Percentiles rank a stretch among this genome's conserved stretches.
Evolutionary conservation across 2,888 invertebrate species (phyloP).

Genomic region (Lottia scabra): DNA sequence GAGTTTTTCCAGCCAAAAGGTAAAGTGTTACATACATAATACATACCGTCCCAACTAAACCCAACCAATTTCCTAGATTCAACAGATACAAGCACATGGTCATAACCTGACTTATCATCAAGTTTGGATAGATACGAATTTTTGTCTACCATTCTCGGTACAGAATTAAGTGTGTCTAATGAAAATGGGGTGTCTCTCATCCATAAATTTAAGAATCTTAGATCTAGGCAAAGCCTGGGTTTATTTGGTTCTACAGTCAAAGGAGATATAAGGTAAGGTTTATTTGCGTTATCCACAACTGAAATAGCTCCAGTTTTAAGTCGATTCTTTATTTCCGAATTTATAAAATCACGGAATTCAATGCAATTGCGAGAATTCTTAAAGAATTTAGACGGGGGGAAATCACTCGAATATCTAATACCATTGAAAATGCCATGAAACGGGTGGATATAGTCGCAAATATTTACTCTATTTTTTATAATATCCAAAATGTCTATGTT

Average conservation of each 20-base stretch:
- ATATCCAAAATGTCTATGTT: not conserved
- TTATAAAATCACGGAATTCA: conserved; percentile 14
- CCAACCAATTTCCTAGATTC: conserved; percentile 22
- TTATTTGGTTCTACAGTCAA: conserved; percentile 28
- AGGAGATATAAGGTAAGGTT: conserved; percentile 21
- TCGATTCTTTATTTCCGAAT: conserved; percentile 9
- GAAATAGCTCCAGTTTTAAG: conserved; percentile 20
- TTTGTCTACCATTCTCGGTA: conserved; percentile 23
- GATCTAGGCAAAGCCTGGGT: conserved; percentile 28
- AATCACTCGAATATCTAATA: conserved; percentile 10
- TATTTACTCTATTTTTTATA: too few species aligned
- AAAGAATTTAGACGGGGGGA: conserved; percentile 16
- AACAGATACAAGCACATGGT: conserved; percentile 15
- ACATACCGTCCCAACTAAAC: conserved; percentile 24
- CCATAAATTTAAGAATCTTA: conserved; percentile 26
- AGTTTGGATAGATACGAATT: conserved; percentile 10
- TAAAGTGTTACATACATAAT: conserved; percentile 22
- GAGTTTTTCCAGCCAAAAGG: conserved; percentile 25
- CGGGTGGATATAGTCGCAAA: too few species aligned
- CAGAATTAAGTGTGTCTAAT: too few species aligned
- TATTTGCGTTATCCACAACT: conserved; percentile 18
- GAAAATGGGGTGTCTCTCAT: conserved; percentile 21
- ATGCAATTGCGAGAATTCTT: conserved; percentile 9
- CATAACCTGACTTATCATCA: conserved; percentile 32
- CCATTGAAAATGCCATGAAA: too few species aligned